Evolutionary conservation across 2,797 vertebrate species (phyloP).

Genomic region (Dryobates pubescens): DNA sequence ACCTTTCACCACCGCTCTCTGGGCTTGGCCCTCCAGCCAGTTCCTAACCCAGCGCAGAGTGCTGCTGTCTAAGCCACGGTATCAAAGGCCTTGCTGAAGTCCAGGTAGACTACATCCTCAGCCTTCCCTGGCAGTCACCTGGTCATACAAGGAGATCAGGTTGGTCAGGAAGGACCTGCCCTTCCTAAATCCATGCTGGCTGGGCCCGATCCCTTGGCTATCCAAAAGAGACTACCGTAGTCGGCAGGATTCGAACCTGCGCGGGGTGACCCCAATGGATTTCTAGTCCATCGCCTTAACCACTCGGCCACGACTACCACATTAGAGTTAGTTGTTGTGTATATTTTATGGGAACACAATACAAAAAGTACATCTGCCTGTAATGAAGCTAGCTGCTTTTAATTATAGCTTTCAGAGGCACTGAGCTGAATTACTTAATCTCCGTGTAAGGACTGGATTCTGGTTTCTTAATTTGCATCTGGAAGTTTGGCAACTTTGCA

Average conservation of each 20-base stretch:
- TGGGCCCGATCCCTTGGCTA: no score
- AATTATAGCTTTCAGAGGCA: conserved; percentile 72
- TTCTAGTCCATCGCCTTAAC: conserved; percentile 75
- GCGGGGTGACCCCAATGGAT: conserved; percentile 71
- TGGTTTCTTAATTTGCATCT: conserved; percentile 71
- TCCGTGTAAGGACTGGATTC: conserved; percentile 69
- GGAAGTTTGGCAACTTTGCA: conserved; percentile 36
- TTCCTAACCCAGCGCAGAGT: no score
- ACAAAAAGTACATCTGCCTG: conserved; percentile 55
- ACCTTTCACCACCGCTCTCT: no score
- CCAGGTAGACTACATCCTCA: no score
- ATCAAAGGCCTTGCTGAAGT: no score
- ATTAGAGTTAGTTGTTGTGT: background rate
- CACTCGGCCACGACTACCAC: conserved; percentile 80
- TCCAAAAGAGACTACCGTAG: conserved; percentile 49
- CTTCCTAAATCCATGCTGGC: no score
- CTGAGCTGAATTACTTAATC: conserved; percentile 75
- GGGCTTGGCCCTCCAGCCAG: no score
- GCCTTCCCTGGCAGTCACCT: no score
- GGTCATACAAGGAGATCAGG: no score
- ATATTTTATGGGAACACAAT: conserved; percentile 38
- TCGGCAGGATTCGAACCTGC: conserved; percentile 85
- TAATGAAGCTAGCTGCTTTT: conserved; percentile 68
- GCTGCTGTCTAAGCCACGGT: no score
- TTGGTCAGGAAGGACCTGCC: no score